phyloP scores from a whole-genome alignment of 2,888 invertebrate species.

The Molanna angustata region DNA sequence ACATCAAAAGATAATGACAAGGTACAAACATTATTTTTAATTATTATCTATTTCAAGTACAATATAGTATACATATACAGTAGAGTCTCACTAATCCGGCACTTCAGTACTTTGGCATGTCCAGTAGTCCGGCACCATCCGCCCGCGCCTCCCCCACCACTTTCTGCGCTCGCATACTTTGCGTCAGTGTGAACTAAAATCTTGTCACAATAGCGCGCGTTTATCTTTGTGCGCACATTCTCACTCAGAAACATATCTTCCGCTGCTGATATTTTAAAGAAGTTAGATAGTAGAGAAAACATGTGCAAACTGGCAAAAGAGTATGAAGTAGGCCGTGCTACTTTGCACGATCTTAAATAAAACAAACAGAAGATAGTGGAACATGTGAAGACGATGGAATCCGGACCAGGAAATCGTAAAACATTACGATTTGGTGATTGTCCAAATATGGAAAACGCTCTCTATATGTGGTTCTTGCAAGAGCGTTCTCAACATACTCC shows the following conservation, averaged over 20 bases:
- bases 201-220: background rate
- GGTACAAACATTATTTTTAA: slow-evolving; percentile 54
- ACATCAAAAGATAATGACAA: slow-evolving; percentile 74
- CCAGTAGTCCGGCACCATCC: no score
- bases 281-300: slow-evolving; percentile 5
- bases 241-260: background rate
- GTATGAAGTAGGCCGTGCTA: slow-evolving; percentile 2
- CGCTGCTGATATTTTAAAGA: background rate
- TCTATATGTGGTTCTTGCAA: background rate
- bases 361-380: slow-evolving; percentile 3
- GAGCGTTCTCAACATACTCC: background rate
- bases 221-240: no score
- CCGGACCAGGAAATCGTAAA: slow-evolving; percentile 2
- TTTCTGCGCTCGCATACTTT: no score
- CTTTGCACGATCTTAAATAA: slow-evolving; percentile 3
- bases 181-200: slow-evolving; percentile 3
- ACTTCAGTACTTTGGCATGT: no score
- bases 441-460: background rate
- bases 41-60: no score
- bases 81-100: no score
- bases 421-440: background rate
- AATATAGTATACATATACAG: no score
- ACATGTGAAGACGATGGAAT: slow-evolving; percentile 3
- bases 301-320: slow-evolving; percentile 5
- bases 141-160: no score